Evolutionary conservation across 2,797 vertebrate genomes (phyloP), one percentile per base, ranked within the genome.

Genomic region (Scolopax rusticola): DNA sequence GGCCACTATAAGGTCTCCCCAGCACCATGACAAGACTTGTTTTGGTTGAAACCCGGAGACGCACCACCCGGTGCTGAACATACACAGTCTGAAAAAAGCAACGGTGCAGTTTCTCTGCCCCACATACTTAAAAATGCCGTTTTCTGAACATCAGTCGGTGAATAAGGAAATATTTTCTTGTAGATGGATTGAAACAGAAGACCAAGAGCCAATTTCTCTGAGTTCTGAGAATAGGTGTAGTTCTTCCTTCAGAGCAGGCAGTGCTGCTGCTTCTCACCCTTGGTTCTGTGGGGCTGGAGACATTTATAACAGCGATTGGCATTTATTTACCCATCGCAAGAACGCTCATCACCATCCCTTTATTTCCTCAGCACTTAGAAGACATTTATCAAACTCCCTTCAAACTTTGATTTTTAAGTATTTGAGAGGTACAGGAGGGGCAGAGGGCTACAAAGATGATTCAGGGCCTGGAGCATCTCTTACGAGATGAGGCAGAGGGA

Each of bases 401-500:
- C 88, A 92, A 93, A 84, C 38, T 50, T 54, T 88, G 57, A 79
- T 82, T 78, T 68, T 81, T 25, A 89, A 54, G 63, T 47, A 57
- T 84, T 90, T 70, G 32, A 20, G 18, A 45, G 43, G 43, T 45
- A 45, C 43, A 45, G 43, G 17, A 18, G 43, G 43, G 43, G 43
- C 43, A 45, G 43, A 19, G 43, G 43, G 43, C 43, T 45, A 45
- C 43, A 45, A 19, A 10, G 8, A 45, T 45, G 43, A 19, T 45
- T 19, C 9, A 9, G 43, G 43, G 43, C 43, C 43, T 45, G 43
- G 43, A 45, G 43, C 43, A 45, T 20, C 43, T 45, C 43, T 19
- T 45, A 20, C 4, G 18, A 45, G 43, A 19, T 19, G 43, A 45
- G 43, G 43, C 43, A 19, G 43, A 45, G 43, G 43, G 18, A 45